Base-by-base conservation (phyloP, 2,888 invertebrate species). In the Catotricha subobsoleta region DNA sequence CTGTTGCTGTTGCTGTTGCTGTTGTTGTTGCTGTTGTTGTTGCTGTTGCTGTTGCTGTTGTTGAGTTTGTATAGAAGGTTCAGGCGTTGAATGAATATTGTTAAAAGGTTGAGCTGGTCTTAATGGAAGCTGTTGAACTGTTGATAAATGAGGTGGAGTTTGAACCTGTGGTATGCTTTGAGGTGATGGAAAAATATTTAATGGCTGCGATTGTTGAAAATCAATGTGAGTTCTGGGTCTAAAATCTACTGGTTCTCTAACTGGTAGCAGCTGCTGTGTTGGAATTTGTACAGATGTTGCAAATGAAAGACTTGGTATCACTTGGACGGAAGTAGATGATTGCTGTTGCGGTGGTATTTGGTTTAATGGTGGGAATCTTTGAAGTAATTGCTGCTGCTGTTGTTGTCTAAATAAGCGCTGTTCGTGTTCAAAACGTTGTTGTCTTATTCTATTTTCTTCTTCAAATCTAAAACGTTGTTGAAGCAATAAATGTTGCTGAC, bases 21-120 rank as follows among this genome's bases (percentile, higher is more conserved):
- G 64, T 39, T 50, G 54, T 46, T 55, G 56, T 25, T 48, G 6
- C 54, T 49, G 15, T 40, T 60, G 48, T 20, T 55, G 44, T 35
- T 56, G 55, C 52, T 64, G 64, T 34, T 60, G 59, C 45, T 65
- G 64, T 39, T 50, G 54, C 46, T 55, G 56, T 25, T 48, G 6
- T 54, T 49, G 15, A n/a, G n/a, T n/a, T n/a, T n/a, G n/a, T n/a
- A n/a, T n/a, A n/a, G n/a, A n/a, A 25, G 51, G 48, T 39, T 52
- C 51, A 42, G n/a, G 15, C 10, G 13, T 13, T 6, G 29, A 4
- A 29, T 18, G 39, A 20, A n/a, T n/a, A 16, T 13, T 21, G 3
- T 21, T 23, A 36, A 19, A 34, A 33, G 29, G 42, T 34, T 36
- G 42, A 25, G 37, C 40, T 42, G 35, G 29, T 20, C 31, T 44